Base-by-base conservation (phyloP, 2,113 vertebrate genomes). In the Malurus cyaneus region DNA sequence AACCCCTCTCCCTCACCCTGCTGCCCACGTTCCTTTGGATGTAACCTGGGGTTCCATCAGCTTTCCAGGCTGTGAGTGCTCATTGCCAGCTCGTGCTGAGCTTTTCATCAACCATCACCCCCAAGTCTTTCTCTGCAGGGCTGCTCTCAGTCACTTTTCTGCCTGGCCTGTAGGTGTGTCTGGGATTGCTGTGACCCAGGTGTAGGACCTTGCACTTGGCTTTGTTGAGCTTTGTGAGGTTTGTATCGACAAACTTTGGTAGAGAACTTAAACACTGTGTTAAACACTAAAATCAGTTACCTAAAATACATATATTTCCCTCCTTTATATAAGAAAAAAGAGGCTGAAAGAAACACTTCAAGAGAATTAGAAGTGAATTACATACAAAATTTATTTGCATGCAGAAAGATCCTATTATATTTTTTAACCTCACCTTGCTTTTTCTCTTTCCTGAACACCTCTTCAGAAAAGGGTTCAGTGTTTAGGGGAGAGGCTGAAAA, bases 211-310 rank as follows among this genome's bases (percentile, higher is more conserved):
- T 32, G 31, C 44, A 65, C 36, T 42, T 44, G 26, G 14, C 34
- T 57, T 56, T 10, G 26, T 21, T 80, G 60, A 59, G n/a, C 44
- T 66, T 52, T 8, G 11, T 42, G 36, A 32, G 6, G 14, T 80
- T 88, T 88, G 60, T 39, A 39, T 66, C 32, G 24, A 60, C 39
- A 36, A 14, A 32, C 53, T 44, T 69, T 11, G 46, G 46, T 76
- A 79, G 88, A 86, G 80, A 80, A 74, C 49, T 76, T 69, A 66
- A 86, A 86, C 62, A 74, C 79, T 80, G 23, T 81, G 52, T 52
- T 92, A 80, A 95, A 95, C 93, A 88, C 93, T 96, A 91, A 88
- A 88, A 81, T 80, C 36, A 53, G 14, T 80, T 88, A 53, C 59
- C n/a, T 59, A 70, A 44, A 4, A 2, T 64, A 56, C 7, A 11